Base-by-base conservation (phyloP, 2,797 vertebrate species). In the Bradypus variegatus region DNA sequence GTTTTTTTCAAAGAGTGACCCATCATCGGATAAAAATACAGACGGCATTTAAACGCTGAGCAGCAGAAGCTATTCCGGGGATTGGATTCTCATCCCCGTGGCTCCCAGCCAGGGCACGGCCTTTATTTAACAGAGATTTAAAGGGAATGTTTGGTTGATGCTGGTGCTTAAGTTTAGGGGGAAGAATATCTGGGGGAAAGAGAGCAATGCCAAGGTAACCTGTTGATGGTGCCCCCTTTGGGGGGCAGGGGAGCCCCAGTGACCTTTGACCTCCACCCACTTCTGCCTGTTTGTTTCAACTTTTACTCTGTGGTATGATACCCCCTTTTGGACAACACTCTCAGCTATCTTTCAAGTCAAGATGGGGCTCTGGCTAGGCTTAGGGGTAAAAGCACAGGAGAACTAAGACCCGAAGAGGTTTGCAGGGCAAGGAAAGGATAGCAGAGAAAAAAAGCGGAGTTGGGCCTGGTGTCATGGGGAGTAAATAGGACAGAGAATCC, bases 1-100 rank as follows among this genome's bases (percentile, higher is more conserved):
- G 87, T 53, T 33, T 93, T 95, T 93, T 95, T 91, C 94, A 75
- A 91, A 90, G 96, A 97, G 94, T 95, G 96, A 96, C 88, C 93
- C 95, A 95, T 95, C 94, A 86, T 48, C 81, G 90, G 88, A 93
- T 76, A 95, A 93, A 94, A 95, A 95, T 95, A 96, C 69, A 87
- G 87, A 86, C 64, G 45, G 91, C 94, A 75, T 90, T 92, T 79
- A 82, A 60, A 94, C 1, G 87, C 92, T 84, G 55, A 92, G 89
- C 38, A 0, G 94, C 72, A 79, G 73, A 58, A 95, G 95, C 95
- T 96, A 96, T 96, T 96, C 93, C 8, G 29, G 94, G 93, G 92
- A 73, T 4, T 91, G 73, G 60, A 45, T 67, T 89, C 85, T 93
- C 90, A 89, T n/a, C 50, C 31, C 82, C 1, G 11, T 72, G 92